Percentiles rank a stretch among this genome's conserved stretches.
phyloP scores from a whole-genome alignment of 2,797 vertebrate genomes.

The Pelochelys cantorii region DNA sequence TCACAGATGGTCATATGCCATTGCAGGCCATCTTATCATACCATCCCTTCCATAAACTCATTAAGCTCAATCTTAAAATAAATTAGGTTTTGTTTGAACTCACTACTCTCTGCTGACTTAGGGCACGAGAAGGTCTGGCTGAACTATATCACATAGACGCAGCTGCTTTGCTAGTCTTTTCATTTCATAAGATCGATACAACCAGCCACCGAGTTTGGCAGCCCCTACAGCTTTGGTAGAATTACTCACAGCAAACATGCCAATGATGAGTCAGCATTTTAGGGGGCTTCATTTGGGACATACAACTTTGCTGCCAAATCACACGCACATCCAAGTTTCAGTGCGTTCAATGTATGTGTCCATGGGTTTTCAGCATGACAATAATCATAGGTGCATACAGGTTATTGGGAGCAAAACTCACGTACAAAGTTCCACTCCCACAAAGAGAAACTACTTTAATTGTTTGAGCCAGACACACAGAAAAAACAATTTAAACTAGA shows the following conservation, averaged over 20 bases:
- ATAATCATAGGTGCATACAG: not conserved
- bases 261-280: not conserved
- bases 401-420: not conserved
- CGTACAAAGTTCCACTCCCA: not conserved
- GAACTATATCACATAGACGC: not conserved
- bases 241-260: not conserved
- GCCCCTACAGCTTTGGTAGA: not conserved
- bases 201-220: constrained; percentile 59
- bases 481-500: not conserved
- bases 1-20: not conserved
- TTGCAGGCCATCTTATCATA: not conserved
- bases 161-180: constrained; percentile 12
- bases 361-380: not conserved
- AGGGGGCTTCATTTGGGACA: not conserved
- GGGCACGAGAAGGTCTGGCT: not conserved
- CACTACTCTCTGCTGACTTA: not conserved
- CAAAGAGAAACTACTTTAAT: not conserved
- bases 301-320: rapidly evolving
- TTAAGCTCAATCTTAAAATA: not conserved
- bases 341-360: not conserved
- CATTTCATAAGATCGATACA: not conserved
- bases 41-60: not conserved
- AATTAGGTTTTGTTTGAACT: not conserved
- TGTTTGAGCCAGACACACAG: not conserved
- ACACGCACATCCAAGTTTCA: not conserved